phyloP scores from a whole-genome alignment of 2,797 vertebrate species.

The Sebastolobus altivelis region DNA sequence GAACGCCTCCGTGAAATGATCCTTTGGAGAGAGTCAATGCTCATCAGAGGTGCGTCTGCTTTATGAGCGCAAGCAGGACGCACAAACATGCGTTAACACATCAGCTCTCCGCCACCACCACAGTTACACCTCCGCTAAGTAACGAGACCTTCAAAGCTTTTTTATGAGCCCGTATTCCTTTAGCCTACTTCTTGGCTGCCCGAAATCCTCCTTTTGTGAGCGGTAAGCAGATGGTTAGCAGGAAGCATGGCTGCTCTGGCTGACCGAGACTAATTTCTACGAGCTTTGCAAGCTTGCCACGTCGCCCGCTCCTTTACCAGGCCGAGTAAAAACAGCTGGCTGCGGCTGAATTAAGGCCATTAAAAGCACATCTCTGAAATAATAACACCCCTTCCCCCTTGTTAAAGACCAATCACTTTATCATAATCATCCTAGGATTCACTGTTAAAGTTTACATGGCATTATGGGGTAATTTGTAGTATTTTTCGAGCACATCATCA shows the following conservation, averaged over 20 bases:
- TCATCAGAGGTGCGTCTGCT: constrained; percentile 64
- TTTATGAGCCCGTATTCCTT: constrained; percentile 82
- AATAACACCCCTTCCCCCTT: constrained; percentile 84
- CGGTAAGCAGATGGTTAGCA: constrained; percentile 99
- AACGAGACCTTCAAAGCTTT: constrained; percentile 88
- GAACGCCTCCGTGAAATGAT: constrained; percentile 84
- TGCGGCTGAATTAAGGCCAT: constrained; percentile 91
- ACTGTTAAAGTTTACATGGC: constrained; percentile 13
- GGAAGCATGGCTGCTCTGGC: constrained; percentile 94
- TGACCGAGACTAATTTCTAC: constrained; percentile 99
- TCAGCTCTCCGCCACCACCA: constrained; percentile 26
- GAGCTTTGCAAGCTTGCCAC: constrained; percentile 97
- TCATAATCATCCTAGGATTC: constrained; percentile 1
- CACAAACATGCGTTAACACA: constrained; percentile 55
- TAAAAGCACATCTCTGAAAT: constrained; percentile 90
- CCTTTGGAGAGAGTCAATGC: constrained; percentile 51
- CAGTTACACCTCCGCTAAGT: constrained; percentile 73
- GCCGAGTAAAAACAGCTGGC: constrained; percentile 96
- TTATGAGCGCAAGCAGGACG: constrained; percentile 30
- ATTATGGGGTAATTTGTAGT: background rate
- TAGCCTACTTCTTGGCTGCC: constrained; percentile 59
- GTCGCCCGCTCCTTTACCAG: constrained; percentile 93
- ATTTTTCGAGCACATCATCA: background rate
- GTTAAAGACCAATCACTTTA: background rate
- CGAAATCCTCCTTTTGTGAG: constrained; percentile 97